Percentiles rank a stretch among this genome's conserved stretches.
These are phyloP conservation scores for Leucania comma DNA, from an alignment of 2,888 invertebrate genomes.

Conservation along the genomic window DNA sequence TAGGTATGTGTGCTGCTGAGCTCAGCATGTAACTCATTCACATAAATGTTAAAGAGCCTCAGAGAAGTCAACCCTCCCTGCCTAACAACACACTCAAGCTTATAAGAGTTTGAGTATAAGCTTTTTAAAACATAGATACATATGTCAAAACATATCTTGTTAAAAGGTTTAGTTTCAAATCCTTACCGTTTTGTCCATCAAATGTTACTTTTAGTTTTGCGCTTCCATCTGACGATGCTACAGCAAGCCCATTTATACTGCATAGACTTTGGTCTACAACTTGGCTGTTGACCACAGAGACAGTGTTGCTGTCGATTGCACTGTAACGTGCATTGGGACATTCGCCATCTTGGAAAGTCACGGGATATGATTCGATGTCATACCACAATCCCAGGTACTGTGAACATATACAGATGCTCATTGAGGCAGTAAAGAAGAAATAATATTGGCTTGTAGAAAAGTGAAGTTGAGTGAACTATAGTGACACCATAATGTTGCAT, in stretches of 20 bases:
- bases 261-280: conserved; percentile 69
- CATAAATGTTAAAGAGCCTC: too few relatives aligned
- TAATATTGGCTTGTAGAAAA: not conserved
- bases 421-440: not conserved
- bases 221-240: conserved; percentile 85
- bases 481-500: not conserved
- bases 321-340: conserved; percentile 74
- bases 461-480: not conserved
- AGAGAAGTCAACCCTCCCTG: too few relatives aligned
- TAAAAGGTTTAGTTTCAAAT: not conserved
- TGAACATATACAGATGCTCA: too few relatives aligned
- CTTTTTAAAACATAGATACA: too few relatives aligned
- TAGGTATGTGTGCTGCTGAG: too few relatives aligned
- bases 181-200: conserved; percentile 77
- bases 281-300: conserved; percentile 68
- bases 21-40: too few relatives aligned
- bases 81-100: too few relatives aligned
- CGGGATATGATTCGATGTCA: conserved; percentile 74
- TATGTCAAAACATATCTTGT: not conserved
- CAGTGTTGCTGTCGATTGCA: conserved; percentile 44
- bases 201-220: conserved; percentile 92
- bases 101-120: too few relatives aligned
- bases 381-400: conserved; percentile 75
- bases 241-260: conserved; percentile 69
- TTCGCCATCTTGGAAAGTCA: conserved; percentile 71